Percentiles rank a stretch among this genome's conserved stretches.
phyloP scores from a whole-genome alignment of 2,797 vertebrate species.

The Galago senegalensis region DNA sequence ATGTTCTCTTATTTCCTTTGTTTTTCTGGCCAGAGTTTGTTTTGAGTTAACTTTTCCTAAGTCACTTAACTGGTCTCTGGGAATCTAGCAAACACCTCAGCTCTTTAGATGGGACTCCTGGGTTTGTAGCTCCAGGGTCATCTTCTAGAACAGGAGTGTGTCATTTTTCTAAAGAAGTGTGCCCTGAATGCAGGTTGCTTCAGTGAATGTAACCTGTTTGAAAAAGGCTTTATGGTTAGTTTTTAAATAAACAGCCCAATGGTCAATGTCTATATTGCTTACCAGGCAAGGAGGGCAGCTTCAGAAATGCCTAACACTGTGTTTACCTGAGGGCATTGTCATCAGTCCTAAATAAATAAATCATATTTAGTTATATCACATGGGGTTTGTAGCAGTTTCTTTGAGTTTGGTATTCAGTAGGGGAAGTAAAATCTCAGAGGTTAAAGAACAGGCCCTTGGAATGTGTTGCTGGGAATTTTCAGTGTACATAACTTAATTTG shows the following conservation, averaged over 20 bases:
- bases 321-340: constrained; percentile 46
- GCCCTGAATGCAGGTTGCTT: neutral
- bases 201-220: neutral
- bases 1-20: neutral
- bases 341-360: constrained; percentile 66
- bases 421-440: neutral
- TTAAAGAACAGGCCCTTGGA: neutral
- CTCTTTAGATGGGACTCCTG: neutral
- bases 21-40: neutral
- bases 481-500: neutral
- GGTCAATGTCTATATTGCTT: neutral
- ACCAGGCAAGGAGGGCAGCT: constrained; percentile 56
- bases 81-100: neutral
- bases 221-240: neutral
- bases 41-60: neutral
- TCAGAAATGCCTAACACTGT: constrained; percentile 49
- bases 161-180: neutral
- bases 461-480: neutral
- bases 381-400: neutral
- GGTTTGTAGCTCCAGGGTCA: neutral
- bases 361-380: neutral
- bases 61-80: neutral
- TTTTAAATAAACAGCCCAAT: neutral
- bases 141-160: neutral
- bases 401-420: neutral